Evolutionary conservation across 2,888 invertebrate genomes (phyloP), one percentile per base, ranked within the genome.

Genomic region (Apoderus coryli): DNA sequence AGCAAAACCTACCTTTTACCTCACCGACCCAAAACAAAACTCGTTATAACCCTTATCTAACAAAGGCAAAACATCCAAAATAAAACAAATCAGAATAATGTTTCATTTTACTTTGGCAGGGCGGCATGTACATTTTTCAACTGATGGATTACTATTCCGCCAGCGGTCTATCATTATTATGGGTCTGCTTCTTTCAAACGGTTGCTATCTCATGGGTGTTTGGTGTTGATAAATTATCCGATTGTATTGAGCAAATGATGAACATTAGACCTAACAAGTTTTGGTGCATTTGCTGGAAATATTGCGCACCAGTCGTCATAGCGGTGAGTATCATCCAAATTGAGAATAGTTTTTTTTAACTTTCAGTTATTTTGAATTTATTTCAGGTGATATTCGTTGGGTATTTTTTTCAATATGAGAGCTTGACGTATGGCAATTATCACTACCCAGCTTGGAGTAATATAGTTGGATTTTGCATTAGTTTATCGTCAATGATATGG

Each of bases 61-160:
- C n/a, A n/a, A n/a, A n/a, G n/a, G n/a, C n/a, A n/a, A n/a, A n/a
- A n/a, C n/a, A n/a, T n/a, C n/a, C n/a, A n/a, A n/a, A n/a, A n/a
- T n/a, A n/a, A n/a, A n/a, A n/a, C n/a, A n/a, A n/a, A n/a, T n/a
- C n/a, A n/a, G n/a, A n/a, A n/a, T n/a, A n/a, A n/a, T n/a, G n/a
- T n/a, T n/a, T n/a, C n/a, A n/a, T n/a, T n/a, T n/a, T n/a, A n/a
- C n/a, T 33, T 36, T 54, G 57, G 4, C 52, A 79, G 76, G 85
- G 88, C 42, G 90, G 90, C 41, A 88, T 89, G 57, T 90, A 81
- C 53, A 76, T 81, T 52, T 86, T 90, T 55, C 88, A 88, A 63
- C 56, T 92, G 42, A 80, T 92, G 67, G 90, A 90, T 54, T 66
- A 64, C 44, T 69, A 69, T 43, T 65, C 67, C 3, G 68, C 67